These are phyloP conservation scores for Watsonalla binaria DNA, from an alignment of 2,888 invertebrate species.

Conservation along the genomic window DNA sequence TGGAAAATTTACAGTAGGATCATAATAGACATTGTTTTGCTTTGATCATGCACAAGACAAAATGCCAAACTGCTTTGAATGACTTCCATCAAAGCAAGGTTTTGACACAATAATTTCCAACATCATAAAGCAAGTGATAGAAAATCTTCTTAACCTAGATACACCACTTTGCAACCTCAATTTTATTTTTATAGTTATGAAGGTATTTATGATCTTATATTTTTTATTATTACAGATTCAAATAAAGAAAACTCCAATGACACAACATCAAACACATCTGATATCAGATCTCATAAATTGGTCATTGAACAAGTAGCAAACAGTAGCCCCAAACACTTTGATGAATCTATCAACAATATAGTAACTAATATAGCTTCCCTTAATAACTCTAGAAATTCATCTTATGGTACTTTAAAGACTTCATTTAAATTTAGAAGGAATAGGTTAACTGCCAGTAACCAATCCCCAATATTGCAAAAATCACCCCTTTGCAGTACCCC, in stretches of 20 bases:
- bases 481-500: conserved; percentile 67
- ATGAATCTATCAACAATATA: conserved; percentile 60
- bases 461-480: conserved; percentile 32
- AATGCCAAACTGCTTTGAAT: no score
- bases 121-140: no score
- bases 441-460: conserved; percentile 34
- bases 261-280: conserved; percentile 34
- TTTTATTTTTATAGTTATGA: not conserved
- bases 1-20: no score
- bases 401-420: conserved; percentile 25
- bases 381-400: conserved; percentile 25
- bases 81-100: no score
- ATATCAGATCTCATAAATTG: conserved; percentile 50
- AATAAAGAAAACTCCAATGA: conserved; percentile 54
- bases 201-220: not conserved
- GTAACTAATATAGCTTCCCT: conserved; percentile 45
- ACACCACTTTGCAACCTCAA: no score
- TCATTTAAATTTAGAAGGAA: conserved; percentile 22
- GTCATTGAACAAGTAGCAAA: conserved; percentile 45
- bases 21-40: no score
- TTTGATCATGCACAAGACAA: no score
- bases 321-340: conserved; percentile 23
- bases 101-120: no score
- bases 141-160: no score
- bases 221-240: conserved; percentile 42